phyloP scores from a whole-genome alignment of 2,888 invertebrate species.

The Actias luna region DNA sequence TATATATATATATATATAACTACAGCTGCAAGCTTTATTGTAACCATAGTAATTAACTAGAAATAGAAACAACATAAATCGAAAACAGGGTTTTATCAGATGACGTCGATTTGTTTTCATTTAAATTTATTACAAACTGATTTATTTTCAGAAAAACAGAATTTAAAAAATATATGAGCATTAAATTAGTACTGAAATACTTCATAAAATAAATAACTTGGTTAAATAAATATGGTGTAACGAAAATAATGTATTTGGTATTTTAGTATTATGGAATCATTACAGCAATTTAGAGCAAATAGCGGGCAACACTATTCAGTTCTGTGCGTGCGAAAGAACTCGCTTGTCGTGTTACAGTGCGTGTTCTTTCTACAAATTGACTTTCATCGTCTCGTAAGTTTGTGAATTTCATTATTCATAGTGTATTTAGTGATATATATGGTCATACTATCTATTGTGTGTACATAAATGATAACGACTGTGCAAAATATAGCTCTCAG shows the following conservation, averaged over 20 bases:
- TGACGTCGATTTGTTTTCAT: too few species aligned
- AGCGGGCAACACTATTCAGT: constrained; percentile 38
- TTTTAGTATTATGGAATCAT: background rate
- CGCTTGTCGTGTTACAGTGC: constrained; percentile 76
- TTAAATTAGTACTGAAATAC: background rate
- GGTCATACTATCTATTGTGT: constrained; percentile 31
- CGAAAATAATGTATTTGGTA: background rate
- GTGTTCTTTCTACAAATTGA: constrained; percentile 77
- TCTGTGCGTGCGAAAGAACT: constrained; percentile 70
- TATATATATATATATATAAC: too few species aligned
- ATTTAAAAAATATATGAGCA: background rate
- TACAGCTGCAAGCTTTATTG: too few species aligned
- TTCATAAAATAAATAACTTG: background rate
- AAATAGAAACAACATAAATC: too few species aligned
- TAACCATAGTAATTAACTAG: too few species aligned
- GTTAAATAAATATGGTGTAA: too few species aligned
- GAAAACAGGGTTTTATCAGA: too few species aligned
- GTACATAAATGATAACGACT: constrained; percentile 24
- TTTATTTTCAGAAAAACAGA: too few species aligned
- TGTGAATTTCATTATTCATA: constrained; percentile 62
- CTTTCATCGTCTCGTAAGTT: constrained; percentile 81
- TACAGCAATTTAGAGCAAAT: background rate
- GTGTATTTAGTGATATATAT: constrained; percentile 56
- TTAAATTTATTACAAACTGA: too few species aligned
- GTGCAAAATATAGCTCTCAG: constrained; percentile 32